Evolutionary conservation across 2,888 invertebrate genomes (phyloP).

Genomic region (Epinotia ramella): DNA sequence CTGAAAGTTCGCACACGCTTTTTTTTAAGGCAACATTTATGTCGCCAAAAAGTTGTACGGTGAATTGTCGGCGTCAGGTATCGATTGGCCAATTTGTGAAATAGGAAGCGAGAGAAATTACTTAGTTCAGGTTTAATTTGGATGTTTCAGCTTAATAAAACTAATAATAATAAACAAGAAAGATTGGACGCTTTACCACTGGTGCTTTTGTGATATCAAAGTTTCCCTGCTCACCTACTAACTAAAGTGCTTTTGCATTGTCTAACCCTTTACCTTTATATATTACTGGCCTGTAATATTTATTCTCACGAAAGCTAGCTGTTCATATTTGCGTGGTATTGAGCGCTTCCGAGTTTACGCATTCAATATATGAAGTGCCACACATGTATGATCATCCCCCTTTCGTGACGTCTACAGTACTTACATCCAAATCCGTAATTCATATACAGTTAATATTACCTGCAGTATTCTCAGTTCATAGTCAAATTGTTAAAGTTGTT

Average conservation of each 20-base stretch:
- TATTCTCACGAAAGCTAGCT: neutral
- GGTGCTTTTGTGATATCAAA: neutral
- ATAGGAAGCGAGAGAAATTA: neutral
- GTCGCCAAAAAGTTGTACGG: neutral
- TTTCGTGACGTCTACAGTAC: neutral
- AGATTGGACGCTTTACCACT: neutral
- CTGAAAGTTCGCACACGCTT: neutral
- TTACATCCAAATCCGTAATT: neutral
- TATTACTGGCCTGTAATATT: neutral
- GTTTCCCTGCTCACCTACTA: neutral
- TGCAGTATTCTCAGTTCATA: constrained; percentile 5
- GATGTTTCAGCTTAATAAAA: no score
- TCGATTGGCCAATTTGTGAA: constrained; percentile 2
- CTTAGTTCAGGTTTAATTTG: no score
- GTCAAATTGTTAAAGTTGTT: constrained; percentile 32
- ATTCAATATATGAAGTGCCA: neutral
- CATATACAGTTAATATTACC: neutral
- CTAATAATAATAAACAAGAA: no score
- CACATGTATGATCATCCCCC: neutral
- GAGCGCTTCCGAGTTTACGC: no score
- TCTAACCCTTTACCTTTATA: neutral
- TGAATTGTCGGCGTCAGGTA: neutral
- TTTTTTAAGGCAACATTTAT: neutral
- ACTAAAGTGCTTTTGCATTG: neutral
- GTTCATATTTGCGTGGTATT: neutral